Evolutionary conservation across 2,888 invertebrate species (phyloP).

Genomic region (Electrophaes corylata): DNA sequence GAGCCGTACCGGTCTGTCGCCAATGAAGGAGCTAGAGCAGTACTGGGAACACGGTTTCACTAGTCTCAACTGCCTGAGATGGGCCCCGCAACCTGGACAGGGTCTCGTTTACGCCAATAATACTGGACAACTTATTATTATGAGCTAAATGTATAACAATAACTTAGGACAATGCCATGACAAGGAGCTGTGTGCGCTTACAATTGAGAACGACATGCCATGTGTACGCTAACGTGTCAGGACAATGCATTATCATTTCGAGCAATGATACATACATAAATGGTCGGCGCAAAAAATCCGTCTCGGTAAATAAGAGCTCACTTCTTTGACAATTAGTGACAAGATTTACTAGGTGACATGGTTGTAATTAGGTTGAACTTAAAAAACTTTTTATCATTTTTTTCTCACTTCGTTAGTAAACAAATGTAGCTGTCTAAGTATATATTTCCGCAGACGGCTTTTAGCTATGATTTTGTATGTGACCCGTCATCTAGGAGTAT

Average conservation of each 20-base stretch:
- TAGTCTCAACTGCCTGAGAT: slow-evolving; percentile 92
- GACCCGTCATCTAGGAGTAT: too few relatives aligned
- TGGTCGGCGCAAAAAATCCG: too few relatives aligned
- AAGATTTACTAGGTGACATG: too few relatives aligned
- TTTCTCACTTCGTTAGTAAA: too few relatives aligned
- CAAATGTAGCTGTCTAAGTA: too few relatives aligned
- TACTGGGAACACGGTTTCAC: slow-evolving; percentile 87
- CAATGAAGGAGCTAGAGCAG: slow-evolving; percentile 87
- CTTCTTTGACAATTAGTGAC: too few relatives aligned
- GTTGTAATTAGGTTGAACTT: too few relatives aligned
- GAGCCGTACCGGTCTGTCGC: slow-evolving; percentile 71
- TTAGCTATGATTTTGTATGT: too few relatives aligned
- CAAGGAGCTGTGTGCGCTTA: neutral
- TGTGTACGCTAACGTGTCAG: neutral
- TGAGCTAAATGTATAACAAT: slow-evolving; percentile 64
- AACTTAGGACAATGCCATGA: neutral
- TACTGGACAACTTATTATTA: slow-evolving; percentile 90
- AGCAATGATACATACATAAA: too few relatives aligned
- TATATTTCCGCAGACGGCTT: too few relatives aligned
- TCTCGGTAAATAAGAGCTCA: too few relatives aligned
- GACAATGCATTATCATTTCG: neutral
- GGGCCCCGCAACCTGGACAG: slow-evolving; percentile 93
- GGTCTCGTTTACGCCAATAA: slow-evolving; percentile 94
- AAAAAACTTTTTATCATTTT: too few relatives aligned
- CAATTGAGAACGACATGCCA: neutral